Percentiles rank a stretch among this genome's conserved stretches.
Conservation (phyloP, 1,140 invertebrate genomes). For the Micrasema minimum region DNA sequence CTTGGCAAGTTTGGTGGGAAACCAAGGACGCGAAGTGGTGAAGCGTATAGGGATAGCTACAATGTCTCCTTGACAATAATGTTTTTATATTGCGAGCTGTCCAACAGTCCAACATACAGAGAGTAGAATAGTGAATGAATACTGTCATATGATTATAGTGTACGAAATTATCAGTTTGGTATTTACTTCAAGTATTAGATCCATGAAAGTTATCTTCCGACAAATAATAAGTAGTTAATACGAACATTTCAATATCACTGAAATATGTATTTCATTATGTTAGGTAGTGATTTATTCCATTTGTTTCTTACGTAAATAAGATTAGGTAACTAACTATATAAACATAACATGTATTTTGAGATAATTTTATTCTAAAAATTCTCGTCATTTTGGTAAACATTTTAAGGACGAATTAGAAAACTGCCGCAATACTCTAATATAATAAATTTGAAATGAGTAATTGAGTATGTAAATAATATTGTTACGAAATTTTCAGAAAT, state of each 20-base stretch:
- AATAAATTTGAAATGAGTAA: conserved; percentile 3
- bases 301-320: too few relatives aligned
- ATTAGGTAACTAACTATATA: conserved; percentile 23
- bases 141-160: conserved; percentile 21
- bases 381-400: background rate
- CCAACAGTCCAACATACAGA: conserved; percentile 45
- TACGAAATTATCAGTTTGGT: conserved; percentile 16
- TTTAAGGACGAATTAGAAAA: too few relatives aligned
- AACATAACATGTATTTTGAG: conserved; percentile 31
- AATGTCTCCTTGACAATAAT: conserved; percentile 51
- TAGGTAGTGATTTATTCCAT: background rate
- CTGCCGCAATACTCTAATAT: background rate
- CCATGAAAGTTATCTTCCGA: conserved; percentile 46
- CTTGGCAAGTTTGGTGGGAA: conserved; percentile 2
- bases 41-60: conserved; percentile 35
- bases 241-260: conserved; percentile 16
- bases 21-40: conserved; percentile 1
- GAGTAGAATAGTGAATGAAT: conserved; percentile 38
- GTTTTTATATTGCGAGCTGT: conserved; percentile 45
- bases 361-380: conserved; percentile 38
- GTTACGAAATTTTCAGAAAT: conserved; percentile 20
- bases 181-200: conserved; percentile 35
- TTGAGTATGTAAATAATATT: conserved; percentile 29
- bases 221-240: conserved; percentile 52
- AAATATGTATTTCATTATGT: conserved; percentile 5